These are phyloP conservation scores for Tillus elongatus DNA, from an alignment of 2,888 invertebrate species.

Conservation along the genomic window DNA sequence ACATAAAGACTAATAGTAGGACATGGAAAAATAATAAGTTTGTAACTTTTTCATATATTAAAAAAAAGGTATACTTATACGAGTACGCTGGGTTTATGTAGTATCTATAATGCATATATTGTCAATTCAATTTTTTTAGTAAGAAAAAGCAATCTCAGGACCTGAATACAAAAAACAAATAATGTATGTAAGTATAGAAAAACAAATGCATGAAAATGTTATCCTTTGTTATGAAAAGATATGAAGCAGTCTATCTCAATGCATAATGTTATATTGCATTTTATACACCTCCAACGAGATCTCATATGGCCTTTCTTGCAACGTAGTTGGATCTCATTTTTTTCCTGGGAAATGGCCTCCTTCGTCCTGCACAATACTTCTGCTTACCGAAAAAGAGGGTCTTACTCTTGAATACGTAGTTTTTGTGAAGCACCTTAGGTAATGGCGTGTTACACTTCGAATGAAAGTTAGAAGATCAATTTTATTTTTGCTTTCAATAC, in stretches of 20 bases:
- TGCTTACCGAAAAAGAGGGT: neutral
- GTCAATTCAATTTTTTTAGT: too few relatives aligned
- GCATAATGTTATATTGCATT: slow-evolving; percentile 2
- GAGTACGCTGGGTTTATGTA: neutral
- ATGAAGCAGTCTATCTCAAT: slow-evolving; percentile 6
- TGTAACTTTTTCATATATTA: too few relatives aligned
- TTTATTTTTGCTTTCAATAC: neutral
- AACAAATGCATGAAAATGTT: too few relatives aligned
- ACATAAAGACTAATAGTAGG: too few relatives aligned
- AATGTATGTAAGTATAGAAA: too few relatives aligned
- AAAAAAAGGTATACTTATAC: neutral
- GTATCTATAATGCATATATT: neutral
- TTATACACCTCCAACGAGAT: slow-evolving; percentile 4
- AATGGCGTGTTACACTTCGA: slow-evolving; percentile 1
- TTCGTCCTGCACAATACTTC: neutral
- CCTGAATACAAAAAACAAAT: too few relatives aligned
- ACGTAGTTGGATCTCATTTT: slow-evolving; percentile 4
- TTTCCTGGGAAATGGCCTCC: neutral
- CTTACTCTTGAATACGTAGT: neutral
- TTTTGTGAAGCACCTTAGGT: neutral
- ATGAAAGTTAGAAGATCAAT: slow-evolving; percentile 3
- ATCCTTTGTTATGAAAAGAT: neutral
- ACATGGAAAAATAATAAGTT: too few relatives aligned
- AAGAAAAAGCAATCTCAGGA: too few relatives aligned
- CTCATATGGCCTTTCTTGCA: slow-evolving; percentile 1